A percentile compares a stretch with the other conserved stretches of the same genome.
Evolutionary conservation across 2,113 vertebrate genomes (phyloP).

Genomic region (Circaetus cinerascens): DNA sequence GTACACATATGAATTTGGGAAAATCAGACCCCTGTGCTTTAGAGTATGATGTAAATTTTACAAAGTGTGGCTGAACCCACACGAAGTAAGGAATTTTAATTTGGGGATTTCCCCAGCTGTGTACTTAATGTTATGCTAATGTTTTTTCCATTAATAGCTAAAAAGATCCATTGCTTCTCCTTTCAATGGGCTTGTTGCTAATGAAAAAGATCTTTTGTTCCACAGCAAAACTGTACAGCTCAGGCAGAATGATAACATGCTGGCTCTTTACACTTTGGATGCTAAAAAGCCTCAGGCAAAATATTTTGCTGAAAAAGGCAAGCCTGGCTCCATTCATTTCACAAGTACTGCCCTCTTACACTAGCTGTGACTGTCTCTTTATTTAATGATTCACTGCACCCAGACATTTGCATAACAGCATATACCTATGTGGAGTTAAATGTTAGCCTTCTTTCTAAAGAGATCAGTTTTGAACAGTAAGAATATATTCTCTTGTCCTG

Average conservation of each 20-base stretch:
- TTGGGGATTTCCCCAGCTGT: slow-evolving; percentile 2
- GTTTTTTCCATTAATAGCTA: slow-evolving; percentile 1
- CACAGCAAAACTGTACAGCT: slow-evolving; percentile 29
- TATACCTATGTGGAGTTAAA: background rate
- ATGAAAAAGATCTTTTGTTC: slow-evolving; percentile 43
- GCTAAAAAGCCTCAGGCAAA: slow-evolving; percentile 19
- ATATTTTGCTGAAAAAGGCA: slow-evolving; percentile 47
- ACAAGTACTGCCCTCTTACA: background rate
- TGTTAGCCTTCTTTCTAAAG: background rate
- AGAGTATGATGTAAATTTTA: background rate
- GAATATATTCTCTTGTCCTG: background rate
- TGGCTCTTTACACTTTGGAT: background rate
- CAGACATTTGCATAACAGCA: slow-evolving; percentile 2
- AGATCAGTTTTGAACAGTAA: background rate
- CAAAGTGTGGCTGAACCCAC: background rate
- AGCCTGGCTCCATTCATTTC: background rate
- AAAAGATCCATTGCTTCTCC: slow-evolving; percentile 10
- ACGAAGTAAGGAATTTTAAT: slow-evolving; percentile 2
- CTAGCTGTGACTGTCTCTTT: slow-evolving; percentile 20
- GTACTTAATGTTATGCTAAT: slow-evolving; percentile 26
- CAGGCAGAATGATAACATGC: background rate
- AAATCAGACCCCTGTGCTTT: background rate
- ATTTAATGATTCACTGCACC: slow-evolving; percentile 2
- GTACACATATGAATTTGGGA: background rate
- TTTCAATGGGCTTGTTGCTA: background rate